A percentile compares a stretch with the other conserved stretches of the same genome.
Conservation (phyloP, 1,140 invertebrate genomes). For the Drosophila obscura region DNA sequence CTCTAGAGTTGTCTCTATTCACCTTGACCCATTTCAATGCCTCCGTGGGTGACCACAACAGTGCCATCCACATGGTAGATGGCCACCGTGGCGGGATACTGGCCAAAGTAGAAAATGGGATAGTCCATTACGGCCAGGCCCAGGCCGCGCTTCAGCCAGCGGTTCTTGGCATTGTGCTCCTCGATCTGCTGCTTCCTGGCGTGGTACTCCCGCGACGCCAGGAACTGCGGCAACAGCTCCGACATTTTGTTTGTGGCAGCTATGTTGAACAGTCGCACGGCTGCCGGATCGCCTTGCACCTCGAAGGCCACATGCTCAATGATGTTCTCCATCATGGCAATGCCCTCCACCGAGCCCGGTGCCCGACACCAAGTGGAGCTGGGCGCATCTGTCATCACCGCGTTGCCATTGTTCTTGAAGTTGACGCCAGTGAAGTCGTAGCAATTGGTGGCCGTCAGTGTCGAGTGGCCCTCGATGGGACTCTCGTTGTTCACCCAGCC, state of each 20-base stretch:
- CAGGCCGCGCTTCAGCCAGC: slow-evolving; percentile 88
- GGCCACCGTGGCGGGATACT: slow-evolving; percentile 86
- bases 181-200: slow-evolving; percentile 84
- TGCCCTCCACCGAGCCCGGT: slow-evolving; percentile 87
- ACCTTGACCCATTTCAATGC: slow-evolving; percentile 91
- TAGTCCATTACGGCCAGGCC: slow-evolving; percentile 86
- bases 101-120: slow-evolving; percentile 84
- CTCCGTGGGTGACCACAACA: slow-evolving; percentile 87
- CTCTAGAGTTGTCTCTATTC: background rate
- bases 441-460: slow-evolving; percentile 85
- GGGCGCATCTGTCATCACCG: slow-evolving; percentile 87
- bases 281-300: slow-evolving; percentile 88
- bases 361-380: slow-evolving; percentile 87
- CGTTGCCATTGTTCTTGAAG: slow-evolving; percentile 85
- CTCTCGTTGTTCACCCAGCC: slow-evolving; percentile 87
- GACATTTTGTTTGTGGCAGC: slow-evolving; percentile 77
- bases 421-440: slow-evolving; percentile 84
- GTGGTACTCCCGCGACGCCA: slow-evolving; percentile 84
- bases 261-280: slow-evolving; percentile 88
- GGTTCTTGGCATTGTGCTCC: slow-evolving; percentile 86
- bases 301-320: slow-evolving; percentile 91
- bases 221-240: slow-evolving; percentile 75
- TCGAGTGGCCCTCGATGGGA: slow-evolving; percentile 77
- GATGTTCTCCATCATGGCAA: slow-evolving; percentile 90
- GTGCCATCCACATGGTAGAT: slow-evolving; percentile 88